These are phyloP conservation scores for Cervus canadensis DNA, from an alignment of 2,113 vertebrate genomes.

Conservation along the genomic window DNA sequence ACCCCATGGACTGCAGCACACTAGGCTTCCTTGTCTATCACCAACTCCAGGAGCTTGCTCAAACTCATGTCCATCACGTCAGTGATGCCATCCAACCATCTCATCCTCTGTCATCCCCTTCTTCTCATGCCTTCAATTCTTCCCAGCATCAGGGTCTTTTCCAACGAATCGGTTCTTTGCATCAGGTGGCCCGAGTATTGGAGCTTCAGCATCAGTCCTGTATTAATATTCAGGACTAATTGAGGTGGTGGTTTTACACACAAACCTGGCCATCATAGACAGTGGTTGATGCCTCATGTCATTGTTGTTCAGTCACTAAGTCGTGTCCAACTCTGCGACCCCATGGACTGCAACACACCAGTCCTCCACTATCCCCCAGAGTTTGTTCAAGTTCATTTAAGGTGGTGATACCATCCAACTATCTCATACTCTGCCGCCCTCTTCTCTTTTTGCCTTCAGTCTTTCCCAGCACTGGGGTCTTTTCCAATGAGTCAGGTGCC, in stretches of 20 bases:
- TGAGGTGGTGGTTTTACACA: background rate
- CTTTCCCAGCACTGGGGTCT: background rate
- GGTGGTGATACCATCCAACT: background rate
- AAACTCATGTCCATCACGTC: background rate
- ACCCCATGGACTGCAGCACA: background rate
- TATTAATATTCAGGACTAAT: background rate
- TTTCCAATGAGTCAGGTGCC: background rate
- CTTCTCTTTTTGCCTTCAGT: background rate
- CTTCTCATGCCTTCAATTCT: background rate
- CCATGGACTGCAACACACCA: background rate
- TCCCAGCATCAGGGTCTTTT: background rate
- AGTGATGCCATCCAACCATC: background rate
- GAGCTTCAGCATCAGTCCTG: background rate
- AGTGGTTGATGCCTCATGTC: background rate
- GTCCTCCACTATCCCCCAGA: background rate
- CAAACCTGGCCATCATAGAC: background rate
- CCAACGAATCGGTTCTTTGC: background rate
- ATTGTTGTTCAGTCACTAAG: background rate
- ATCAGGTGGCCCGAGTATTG: background rate
- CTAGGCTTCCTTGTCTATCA: background rate
- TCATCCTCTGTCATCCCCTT: background rate
- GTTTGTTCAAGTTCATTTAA: background rate
- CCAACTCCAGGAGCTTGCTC: background rate
- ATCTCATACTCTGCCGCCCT: background rate
- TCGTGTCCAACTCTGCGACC: background rate